These are phyloP conservation scores for Pectinophora gossypiella DNA, from an alignment of 1,140 invertebrate species.

Conservation along the genomic window DNA sequence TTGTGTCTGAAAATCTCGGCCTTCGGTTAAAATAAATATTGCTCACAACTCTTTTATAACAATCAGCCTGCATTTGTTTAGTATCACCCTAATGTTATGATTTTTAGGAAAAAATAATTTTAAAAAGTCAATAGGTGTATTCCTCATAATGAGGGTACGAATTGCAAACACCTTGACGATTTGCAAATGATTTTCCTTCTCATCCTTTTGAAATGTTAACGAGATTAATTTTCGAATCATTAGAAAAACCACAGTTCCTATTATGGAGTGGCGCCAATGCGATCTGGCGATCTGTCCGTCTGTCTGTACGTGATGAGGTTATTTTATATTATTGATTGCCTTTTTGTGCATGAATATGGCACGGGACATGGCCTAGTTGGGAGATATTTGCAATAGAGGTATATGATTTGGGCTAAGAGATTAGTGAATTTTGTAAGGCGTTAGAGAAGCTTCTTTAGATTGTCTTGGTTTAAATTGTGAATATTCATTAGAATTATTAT, in stretches of 20 bases:
- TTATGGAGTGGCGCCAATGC: conserved; percentile 33
- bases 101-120: no score
- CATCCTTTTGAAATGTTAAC: conserved; percentile 12
- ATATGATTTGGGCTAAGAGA: not conserved
- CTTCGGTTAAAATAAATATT: no score
- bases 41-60: no score
- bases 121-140: no score
- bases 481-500: no score
- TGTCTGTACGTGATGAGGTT: conserved; percentile 12
- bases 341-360: not conserved
- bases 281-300: conserved; percentile 12
- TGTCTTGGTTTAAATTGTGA: no score
- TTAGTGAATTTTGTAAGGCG: no score
- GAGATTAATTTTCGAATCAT: conserved; percentile 45
- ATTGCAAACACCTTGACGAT: not conserved
- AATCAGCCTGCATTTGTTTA: no score
- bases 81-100: no score
- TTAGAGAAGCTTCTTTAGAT: no score
- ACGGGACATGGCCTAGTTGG: not conserved
- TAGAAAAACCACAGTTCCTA: conserved; percentile 36
- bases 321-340: conserved; percentile 3
- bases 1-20: no score
- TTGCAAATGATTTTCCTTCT: not conserved
- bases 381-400: not conserved
- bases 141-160: no score